Evolutionary conservation across 2,888 invertebrate genomes (phyloP), one percentile per base, ranked within the genome.

Genomic region (Metalampra italica): DNA sequence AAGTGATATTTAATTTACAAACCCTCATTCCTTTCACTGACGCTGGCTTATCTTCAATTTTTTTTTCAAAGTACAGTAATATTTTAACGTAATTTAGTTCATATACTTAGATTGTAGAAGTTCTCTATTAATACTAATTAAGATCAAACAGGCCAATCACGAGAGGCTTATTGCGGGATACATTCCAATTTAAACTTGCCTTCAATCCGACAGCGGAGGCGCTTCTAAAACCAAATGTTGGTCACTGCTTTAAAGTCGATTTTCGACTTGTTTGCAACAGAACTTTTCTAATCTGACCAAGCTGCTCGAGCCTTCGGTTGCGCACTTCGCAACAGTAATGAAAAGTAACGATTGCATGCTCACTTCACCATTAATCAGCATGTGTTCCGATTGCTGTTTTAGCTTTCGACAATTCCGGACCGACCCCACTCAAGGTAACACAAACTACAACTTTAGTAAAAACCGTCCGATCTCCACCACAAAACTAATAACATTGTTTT

Each of bases 141-240:
- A 81, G 78, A 83, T 81, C 82, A 84, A 88, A 86, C 86, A 85
- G 88, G 71, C 86, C 86, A 88, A 87, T 89, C 88, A 80, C 76
- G 74, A 79, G 81, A 78, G 84, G 87, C 86, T 88, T 88, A 88
- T 82, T 83, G 84, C 75, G 80, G 84, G 87, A 84, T 88, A 85
- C 85, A 86, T 88, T 88, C 87, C 89, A 88, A 89, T 88, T 89
- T 89, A 89, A 89, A 89, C 72, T 89, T 88, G 76, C 81, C 78
- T 82, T 82, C 82, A 81, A 86, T 84, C 82, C 75, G 74, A 73
- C 70, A 72, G 70, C 62, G 60, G 71, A 65, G 70, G 75, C 64
- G 78, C 74, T 79, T 86, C 82, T 80, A 88, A 89, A 88, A 86
- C 83, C 83, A 76, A 89, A 84, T 89, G 87, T 87, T 85, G 71